A percentile compares a stretch with the other conserved stretches of the same genome.
Conservation (phyloP, 2,888 invertebrate genomes). For the Acrocera orbiculus region DNA sequence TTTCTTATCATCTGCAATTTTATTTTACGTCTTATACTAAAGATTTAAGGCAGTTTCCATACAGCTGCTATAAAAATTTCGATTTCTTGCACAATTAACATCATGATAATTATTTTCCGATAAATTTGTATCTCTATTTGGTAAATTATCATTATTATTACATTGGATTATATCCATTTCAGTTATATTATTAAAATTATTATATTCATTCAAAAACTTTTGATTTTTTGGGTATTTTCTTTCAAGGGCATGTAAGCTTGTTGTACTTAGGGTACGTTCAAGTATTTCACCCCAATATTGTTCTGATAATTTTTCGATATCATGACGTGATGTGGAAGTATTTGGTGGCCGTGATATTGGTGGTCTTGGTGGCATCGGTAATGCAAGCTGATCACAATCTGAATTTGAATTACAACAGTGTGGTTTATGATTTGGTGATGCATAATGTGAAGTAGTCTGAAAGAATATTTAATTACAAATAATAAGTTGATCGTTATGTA, state of each 20-base stretch:
- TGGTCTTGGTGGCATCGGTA: constrained; percentile 30
- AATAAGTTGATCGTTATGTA: constrained; percentile 3
- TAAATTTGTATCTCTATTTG: constrained; percentile 28
- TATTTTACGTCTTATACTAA: too few relatives aligned
- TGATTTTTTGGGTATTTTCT: too few relatives aligned
- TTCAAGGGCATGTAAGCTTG: constrained; percentile 53
- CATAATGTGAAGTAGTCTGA: constrained; percentile 28
- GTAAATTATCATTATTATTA: constrained; percentile 10
- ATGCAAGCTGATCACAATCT: constrained; percentile 29
- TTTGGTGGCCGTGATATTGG: constrained; percentile 24
- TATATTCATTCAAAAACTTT: too few relatives aligned
- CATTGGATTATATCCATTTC: not conserved
- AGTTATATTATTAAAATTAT: too few relatives aligned
- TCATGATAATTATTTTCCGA: constrained; percentile 31
- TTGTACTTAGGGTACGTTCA: constrained; percentile 58
- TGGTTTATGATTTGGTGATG: constrained; percentile 28
- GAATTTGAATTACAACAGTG: constrained; percentile 26
- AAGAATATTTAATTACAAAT: too few relatives aligned
- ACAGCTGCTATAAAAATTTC: constrained; percentile 15
- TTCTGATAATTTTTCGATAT: constrained; percentile 49
- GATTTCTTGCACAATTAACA: constrained; percentile 29
- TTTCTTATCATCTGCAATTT: too few relatives aligned
- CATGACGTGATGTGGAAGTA: constrained; percentile 26
- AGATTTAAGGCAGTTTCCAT: too few relatives aligned
- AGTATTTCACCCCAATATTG: constrained; percentile 63